Conservation (phyloP, 2,113 vertebrate species). For the Orientallactaga bullata region DNA sequence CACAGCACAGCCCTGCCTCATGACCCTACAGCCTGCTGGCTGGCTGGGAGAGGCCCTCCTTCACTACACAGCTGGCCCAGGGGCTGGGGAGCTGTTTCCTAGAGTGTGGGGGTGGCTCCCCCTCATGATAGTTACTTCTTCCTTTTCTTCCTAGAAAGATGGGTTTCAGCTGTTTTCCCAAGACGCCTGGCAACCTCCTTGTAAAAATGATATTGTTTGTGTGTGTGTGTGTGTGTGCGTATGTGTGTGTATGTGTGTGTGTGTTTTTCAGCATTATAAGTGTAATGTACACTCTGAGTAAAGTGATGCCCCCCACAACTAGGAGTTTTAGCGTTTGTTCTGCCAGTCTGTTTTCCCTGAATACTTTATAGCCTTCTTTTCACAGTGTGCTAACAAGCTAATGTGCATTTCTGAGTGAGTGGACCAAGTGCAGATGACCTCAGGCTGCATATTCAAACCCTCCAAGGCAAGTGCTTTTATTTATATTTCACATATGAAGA, state of each 20-base stretch:
- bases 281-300: background rate
- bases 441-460: background rate
- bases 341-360: background rate
- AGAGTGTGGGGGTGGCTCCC: conserved; percentile 69
- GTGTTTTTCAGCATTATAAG: conserved; percentile 6
- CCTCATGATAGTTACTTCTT: conserved; percentile 34
- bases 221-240: background rate
- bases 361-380: background rate
- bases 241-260: background rate
- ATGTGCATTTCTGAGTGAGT: background rate
- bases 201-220: background rate
- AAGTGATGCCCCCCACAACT: background rate
- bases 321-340: background rate
- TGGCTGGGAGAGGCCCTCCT: conserved; percentile 44
- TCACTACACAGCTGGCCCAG: background rate
- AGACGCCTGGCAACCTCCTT: conserved; percentile 32
- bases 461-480: background rate
- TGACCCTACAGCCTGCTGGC: conserved; percentile 50
- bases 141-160: conserved; percentile 80
- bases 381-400: background rate
- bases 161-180: conserved; percentile 74
- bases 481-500: background rate
- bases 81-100: conserved; percentile 66
- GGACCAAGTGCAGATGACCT: background rate
- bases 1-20: rapidly evolving